Conservation (phyloP, 1,140 invertebrate genomes). For the Chelonus insularis region DNA sequence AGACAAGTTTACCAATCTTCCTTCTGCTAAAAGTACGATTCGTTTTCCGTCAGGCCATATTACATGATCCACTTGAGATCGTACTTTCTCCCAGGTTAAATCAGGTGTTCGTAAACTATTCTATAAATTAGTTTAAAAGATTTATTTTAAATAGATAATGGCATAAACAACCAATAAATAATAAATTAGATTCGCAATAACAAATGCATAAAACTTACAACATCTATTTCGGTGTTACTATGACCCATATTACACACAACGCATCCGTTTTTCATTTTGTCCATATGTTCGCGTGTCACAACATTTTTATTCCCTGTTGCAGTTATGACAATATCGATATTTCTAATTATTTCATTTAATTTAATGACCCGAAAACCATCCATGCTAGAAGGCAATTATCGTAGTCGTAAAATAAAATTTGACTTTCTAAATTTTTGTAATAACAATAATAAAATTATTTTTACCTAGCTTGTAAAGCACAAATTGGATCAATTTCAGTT, state of each 20-base stretch:
- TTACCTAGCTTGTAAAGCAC: conserved; percentile 93
- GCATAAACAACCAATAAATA: background rate
- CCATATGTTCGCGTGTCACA: conserved; percentile 92
- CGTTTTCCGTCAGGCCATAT: conserved; percentile 94
- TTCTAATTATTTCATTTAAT: conserved; percentile 90
- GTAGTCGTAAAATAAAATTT: conserved; percentile 8
- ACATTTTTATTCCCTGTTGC: conserved; percentile 97
- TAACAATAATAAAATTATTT: conserved; percentile 16
- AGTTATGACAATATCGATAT: conserved; percentile 93
- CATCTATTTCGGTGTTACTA: conserved; percentile 97
- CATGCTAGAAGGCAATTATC: conserved; percentile 71
- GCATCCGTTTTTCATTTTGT: conserved; percentile 95
- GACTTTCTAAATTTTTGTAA: too few relatives aligned
- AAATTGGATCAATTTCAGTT: conserved; percentile 98
- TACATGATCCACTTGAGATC: conserved; percentile 96
- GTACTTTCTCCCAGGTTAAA: conserved; percentile 95
- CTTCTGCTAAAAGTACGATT: conserved; percentile 92
- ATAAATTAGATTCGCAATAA: background rate
- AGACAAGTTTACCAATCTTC: conserved; percentile 91
- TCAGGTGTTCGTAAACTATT: conserved; percentile 92
- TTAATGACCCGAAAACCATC: conserved; percentile 96
- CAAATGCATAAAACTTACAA: conserved; percentile 66
- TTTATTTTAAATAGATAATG: background rate
- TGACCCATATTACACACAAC: conserved; percentile 98
- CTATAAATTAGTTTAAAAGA: conserved; percentile 59